A percentile compares a stretch with the other conserved stretches of the same genome.
These are phyloP conservation scores for Desmodus rotundus DNA, from an alignment of 2,113 vertebrate species.

Conservation along the genomic window DNA sequence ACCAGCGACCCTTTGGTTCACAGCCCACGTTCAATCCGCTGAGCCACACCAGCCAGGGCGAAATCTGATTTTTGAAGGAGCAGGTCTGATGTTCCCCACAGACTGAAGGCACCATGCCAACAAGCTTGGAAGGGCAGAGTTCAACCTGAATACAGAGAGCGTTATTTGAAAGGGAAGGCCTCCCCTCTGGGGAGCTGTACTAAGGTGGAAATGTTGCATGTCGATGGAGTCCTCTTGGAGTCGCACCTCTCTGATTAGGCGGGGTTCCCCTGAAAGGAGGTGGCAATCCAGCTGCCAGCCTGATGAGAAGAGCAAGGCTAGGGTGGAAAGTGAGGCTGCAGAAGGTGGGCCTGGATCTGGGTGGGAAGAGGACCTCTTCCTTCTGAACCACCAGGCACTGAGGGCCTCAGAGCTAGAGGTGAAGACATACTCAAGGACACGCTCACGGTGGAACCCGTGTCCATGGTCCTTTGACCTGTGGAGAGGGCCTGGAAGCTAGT, in stretches of 20 bases:
- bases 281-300: background rate
- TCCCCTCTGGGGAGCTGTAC: background rate
- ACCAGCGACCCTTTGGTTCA: too few species aligned
- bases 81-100: background rate
- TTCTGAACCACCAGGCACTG: background rate
- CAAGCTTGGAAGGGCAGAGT: background rate
- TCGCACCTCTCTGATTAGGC: background rate
- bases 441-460: accelerated
- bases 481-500: background rate
- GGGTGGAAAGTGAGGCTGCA: background rate
- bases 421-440: accelerated
- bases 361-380: background rate
- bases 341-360: background rate
- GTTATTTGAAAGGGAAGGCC: background rate
- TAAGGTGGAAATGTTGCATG: background rate
- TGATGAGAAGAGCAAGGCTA: background rate
- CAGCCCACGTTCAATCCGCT: too few species aligned
- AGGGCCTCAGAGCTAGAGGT: background rate
- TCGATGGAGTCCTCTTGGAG: background rate
- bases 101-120: background rate
- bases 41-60: too few species aligned
- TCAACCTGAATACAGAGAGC: accelerated
- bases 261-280: background rate
- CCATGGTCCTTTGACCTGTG: background rate
- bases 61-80: background rate